These are phyloP conservation scores for Cylindroiulus punctatus DNA, from an alignment of 2,888 invertebrate genomes.

Conservation along the genomic window DNA sequence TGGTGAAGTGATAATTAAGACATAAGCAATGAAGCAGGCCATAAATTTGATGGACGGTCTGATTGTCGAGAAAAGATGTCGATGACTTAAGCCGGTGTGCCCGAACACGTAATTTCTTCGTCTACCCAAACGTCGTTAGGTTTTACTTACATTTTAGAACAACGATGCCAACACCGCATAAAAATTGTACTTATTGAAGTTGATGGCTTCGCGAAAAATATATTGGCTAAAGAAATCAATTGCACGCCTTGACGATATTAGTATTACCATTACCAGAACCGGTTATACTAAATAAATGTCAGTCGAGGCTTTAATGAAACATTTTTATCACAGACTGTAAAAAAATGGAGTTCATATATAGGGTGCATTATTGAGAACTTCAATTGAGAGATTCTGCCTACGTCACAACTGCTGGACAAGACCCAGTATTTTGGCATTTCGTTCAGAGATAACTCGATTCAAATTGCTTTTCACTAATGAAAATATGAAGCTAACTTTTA, in stretches of 20 bases:
- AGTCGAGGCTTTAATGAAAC: not conserved
- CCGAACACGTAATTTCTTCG: slow-evolving; percentile 22
- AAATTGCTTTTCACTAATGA: too few relatives aligned
- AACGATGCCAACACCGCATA: not conserved
- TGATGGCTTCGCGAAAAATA: not conserved
- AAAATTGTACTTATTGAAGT: not conserved
- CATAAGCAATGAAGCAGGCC: slow-evolving; percentile 50
- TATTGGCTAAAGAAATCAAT: slow-evolving; percentile 17
- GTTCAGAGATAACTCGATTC: too few relatives aligned
- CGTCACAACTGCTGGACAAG: too few relatives aligned
- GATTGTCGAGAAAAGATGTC: slow-evolving; percentile 53
- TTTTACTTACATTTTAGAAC: slow-evolving; percentile 13
- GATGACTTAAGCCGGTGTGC: slow-evolving; percentile 45
- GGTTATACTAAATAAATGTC: not conserved
- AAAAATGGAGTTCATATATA: too few relatives aligned
- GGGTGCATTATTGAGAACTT: too few relatives aligned
- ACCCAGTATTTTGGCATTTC: too few relatives aligned
- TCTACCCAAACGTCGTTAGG: slow-evolving; percentile 6
- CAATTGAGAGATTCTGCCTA: too few relatives aligned
- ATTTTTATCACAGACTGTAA: not conserved
- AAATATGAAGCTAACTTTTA: too few relatives aligned
- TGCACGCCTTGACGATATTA: not conserved
- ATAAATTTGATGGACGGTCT: slow-evolving; percentile 53
- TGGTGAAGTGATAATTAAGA: slow-evolving; percentile 54
- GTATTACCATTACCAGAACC: not conserved